Base-by-base conservation (phyloP, 2,888 invertebrate genomes). In the Leucophenga montana region DNA sequence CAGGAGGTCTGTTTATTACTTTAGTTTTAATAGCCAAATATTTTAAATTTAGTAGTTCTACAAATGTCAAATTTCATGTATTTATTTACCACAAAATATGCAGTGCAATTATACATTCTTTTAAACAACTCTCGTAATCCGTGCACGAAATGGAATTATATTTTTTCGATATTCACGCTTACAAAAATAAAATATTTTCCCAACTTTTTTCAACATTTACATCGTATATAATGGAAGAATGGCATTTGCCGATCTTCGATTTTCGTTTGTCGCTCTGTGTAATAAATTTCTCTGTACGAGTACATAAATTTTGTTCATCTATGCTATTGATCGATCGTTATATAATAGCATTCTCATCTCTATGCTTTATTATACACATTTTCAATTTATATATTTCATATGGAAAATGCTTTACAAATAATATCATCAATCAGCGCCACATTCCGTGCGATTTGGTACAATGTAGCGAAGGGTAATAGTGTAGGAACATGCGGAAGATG, bases 381-480 rank as follows among this genome's bases (percentile, higher is more conserved):
- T 81, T 83, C 81, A 78, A 80, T 76, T 44, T 33, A 53, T 66
- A 27, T 27, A 27, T 27, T 27, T 2, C 27, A 27, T 27, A 27
- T 27, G 27, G 66, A 31, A 50, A 31, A 73, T 77, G 73, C 73
- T 66, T 72, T 73, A 64, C 2, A 16, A 46, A 13, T 18, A 22
- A 22, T 77, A 75, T 77, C 75, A 73, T 81, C 81, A 81, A 81
- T 81, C 81, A 81, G 75, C 75, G 77, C 73, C 80, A 81, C 77
- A 81, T 81, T 83, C 81, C 75, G 48, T 48, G 67, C 22, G 8
- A n/a, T n/a, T n/a, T n/a, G n/a, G n/a, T n/a, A 33, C 33, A 11
- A 11, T 39, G 39, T 39, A 39, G 39, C 1, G 39, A 39, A 8
- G 8, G 3, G 11, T 39, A 11, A 11, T 11, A 39, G 11, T 39